Base-by-base conservation (phyloP, 1,140 invertebrate species). In the Pseudoatta argentina region DNA sequence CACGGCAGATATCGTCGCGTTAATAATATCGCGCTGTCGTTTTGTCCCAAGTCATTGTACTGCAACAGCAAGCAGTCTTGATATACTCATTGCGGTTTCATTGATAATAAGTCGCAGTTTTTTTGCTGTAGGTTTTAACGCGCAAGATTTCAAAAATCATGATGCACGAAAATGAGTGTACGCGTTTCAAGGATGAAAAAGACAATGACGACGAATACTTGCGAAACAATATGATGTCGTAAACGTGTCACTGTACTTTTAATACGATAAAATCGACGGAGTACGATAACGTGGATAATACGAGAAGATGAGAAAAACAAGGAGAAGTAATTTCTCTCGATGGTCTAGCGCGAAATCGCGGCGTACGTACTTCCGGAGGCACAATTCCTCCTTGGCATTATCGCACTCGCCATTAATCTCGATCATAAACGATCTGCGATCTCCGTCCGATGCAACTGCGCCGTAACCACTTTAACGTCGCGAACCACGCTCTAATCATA, bases 331-430 rank as follows among this genome's bases (percentile, higher is more conserved):
- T 81, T 69, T 21, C 63, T 86, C 27, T n/a, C 67, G 34, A 82
- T 78, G 77, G 67, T 53, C 51, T 21, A 10, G 8, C 59, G 21
- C 86, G 34, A 73, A 85, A 89, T 79, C 79, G 53, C 27, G 27
- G 14, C 72, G 57, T 67, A 67, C 53, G 67, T 86, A 90, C 77
- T 85, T 86, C 79, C 78, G 73, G 57, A 69, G 73, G n/a, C 53
- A 73, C 85, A 86, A 88, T 88, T 88, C 90, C 87, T 81, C 61
- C 73, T 8, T 55, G 82, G 77, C 64, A 89, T 91, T 91, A 91
- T 88, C 89, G 89, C 69, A 16, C 34, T 71, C 53, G 79, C 89
- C 89, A 88, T 91, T 91, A 91, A 91, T 91, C 85, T 71, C 85
- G 87, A 90, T 88, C 89, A 88, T 91, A 91, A 91, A 91, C 78